Base-by-base conservation (phyloP, 1,140 invertebrate species). In the Platyscapa corneri region DNA sequence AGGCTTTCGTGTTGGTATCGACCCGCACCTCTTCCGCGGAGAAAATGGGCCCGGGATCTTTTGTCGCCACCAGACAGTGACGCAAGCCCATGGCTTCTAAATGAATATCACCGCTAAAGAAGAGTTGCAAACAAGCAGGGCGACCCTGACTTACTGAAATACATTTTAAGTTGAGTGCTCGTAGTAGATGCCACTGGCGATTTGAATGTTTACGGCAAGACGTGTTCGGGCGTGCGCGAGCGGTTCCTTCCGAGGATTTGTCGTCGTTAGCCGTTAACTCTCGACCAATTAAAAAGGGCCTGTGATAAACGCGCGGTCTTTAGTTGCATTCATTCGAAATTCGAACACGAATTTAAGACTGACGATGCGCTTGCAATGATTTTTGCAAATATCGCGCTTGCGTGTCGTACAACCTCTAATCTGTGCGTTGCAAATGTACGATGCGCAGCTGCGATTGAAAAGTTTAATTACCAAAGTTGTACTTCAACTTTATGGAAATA, bases 111-210 rank as follows among this genome's bases (percentile, higher is more conserved):
- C n/a, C 20, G 49, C 10, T 53, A 7, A 42, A 27, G 75, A 39
- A n/a, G 46, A 77, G 30, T 20, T 77, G 46, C 49, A 32, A 56
- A 77, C 7, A 18, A 77, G 34, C 0, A 6, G 34, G n/a, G 3
- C 46, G 76, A 83, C 83, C 86, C 84, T 87, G 86, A 82, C 86
- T 87, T 34, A 78, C 67, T 87, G 77, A 78, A 78, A 87, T 65
- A 84, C 70, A 84, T 86, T 86, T 86, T 78, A 46, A 83, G 64
- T 60, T 80, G 75, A 85, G 77, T 80, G 77, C 27, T 65, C 18
- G 6, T 74, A 5, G 70, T 42, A 23, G 56, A 60, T 23, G 37
- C 6, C 20, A 16, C 1, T 7, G 37, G 32, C 42, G 70, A 86
- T 86, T 86, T 86, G n/a, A 78, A 78, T 86, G 20, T 77, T 77